Conservation (phyloP, 2,888 invertebrate genomes). For the Campoplex capitator region DNA sequence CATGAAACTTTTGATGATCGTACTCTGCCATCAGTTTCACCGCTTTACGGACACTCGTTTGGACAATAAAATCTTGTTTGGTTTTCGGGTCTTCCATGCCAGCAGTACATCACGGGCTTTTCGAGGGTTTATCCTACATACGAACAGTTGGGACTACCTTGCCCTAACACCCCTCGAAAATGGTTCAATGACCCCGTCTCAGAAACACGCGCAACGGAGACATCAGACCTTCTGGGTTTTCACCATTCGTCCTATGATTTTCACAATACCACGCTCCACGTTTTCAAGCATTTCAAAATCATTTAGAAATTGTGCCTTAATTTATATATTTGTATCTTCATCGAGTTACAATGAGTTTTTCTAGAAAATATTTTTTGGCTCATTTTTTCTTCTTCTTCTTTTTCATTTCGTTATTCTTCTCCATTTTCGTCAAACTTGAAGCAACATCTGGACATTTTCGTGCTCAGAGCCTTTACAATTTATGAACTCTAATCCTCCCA, state of each 20-base stretch:
- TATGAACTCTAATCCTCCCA: background rate
- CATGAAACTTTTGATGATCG: conserved; percentile 37
- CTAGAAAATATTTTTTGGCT: background rate
- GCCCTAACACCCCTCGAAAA: conserved; percentile 9
- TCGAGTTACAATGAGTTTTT: background rate
- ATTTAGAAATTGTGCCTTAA: background rate
- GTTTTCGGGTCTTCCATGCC: conserved; percentile 35
- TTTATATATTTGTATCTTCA: background rate
- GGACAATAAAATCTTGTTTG: conserved; percentile 57
- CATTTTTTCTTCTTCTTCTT: no score
- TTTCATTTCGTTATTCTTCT: background rate
- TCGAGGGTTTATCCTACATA: conserved; percentile 9
- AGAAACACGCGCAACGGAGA: conserved; percentile 11
- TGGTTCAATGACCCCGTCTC: conserved; percentile 31
- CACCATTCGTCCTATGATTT: conserved; percentile 3
- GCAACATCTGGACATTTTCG: background rate
- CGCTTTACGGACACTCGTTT: conserved; percentile 54
- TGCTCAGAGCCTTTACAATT: background rate
- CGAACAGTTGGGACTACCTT: conserved; percentile 28
- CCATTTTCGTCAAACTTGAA: background rate
- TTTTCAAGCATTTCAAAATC: background rate
- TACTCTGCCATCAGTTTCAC: conserved; percentile 29
- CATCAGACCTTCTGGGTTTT: conserved; percentile 10
- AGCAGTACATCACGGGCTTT: conserved; percentile 37
- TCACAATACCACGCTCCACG: background rate